A percentile compares a stretch with the other conserved stretches of the same genome.
phyloP scores from a whole-genome alignment of 2,797 vertebrate species.

The Muraenolepis orangiensis region DNA sequence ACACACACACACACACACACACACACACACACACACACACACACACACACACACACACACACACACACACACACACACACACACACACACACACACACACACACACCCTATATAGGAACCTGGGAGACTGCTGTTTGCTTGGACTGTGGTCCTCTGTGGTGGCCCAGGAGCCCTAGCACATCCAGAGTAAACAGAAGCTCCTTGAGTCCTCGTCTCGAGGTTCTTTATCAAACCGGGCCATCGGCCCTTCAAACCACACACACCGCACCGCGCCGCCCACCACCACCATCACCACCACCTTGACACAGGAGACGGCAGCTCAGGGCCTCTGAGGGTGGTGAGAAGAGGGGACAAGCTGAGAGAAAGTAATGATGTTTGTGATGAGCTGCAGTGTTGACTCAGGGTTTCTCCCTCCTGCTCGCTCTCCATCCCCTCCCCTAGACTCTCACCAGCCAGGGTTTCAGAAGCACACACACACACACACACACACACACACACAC shows the following conservation, averaged over 20 bases:
- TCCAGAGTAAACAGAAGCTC: conserved; percentile 34
- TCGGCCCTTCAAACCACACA: conserved; percentile 21
- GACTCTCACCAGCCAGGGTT: conserved; percentile 54
- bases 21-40: too few species aligned
- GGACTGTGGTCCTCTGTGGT: conserved; percentile 18
- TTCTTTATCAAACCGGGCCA: conserved; percentile 62
- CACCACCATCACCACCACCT: conserved; percentile 46
- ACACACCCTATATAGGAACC: neutral
- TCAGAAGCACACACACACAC: conserved; percentile 41
- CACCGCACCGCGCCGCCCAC: conserved; percentile 28
- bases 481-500: conserved; percentile 22
- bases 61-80: neutral
- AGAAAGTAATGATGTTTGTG: conserved; percentile 70
- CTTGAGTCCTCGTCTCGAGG: conserved; percentile 31
- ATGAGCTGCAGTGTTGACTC: conserved; percentile 67
- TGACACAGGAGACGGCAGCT: conserved; percentile 36
- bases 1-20: neutral
- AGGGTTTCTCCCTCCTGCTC: conserved; percentile 49
- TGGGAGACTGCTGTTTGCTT: conserved; percentile 1
- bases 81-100: neutral
- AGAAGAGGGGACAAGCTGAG: conserved; percentile 45
- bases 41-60: neutral
- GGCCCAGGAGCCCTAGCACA: conserved; percentile 20
- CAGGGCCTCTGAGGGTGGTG: conserved; percentile 47
- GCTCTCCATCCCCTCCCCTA: conserved; percentile 50